Evolutionary conservation across 2,888 invertebrate species (phyloP).

Genomic region (Drosophila quinaria): DNA sequence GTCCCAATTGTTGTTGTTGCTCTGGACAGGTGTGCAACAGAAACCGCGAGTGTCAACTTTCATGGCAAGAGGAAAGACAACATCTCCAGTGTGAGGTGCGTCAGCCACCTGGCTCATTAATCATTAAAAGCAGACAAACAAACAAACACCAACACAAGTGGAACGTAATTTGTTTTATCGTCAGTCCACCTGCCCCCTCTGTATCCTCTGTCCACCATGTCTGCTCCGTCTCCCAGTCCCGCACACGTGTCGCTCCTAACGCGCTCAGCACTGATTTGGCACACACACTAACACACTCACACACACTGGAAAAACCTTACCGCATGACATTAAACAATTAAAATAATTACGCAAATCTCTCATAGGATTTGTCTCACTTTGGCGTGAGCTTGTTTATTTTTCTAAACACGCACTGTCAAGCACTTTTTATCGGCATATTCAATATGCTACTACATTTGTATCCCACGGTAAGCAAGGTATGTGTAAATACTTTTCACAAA

Average conservation of each 20-base stretch:
- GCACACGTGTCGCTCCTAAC: conserved; percentile 38
- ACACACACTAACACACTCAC: conserved; percentile 12
- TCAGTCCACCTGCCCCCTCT: conserved; percentile 34
- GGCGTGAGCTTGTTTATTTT: conserved; percentile 39
- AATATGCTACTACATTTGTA: background rate
- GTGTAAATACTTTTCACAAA: too few species aligned
- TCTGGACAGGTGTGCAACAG: conserved; percentile 30
- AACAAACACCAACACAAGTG: conserved; percentile 58
- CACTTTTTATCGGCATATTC: background rate
- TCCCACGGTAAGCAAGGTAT: too few species aligned
- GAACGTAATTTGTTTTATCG: conserved; percentile 72
- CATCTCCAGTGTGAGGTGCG: conserved; percentile 32
- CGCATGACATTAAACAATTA: conserved; percentile 82
- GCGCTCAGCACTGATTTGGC: conserved; percentile 55
- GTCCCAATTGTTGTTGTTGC: conserved; percentile 17
- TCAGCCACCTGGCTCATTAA: conserved; percentile 64
- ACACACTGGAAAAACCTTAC: conserved; percentile 56
- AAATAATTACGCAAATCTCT: conserved; percentile 79
- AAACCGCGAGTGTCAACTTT: conserved; percentile 65
- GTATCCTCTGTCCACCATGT: background rate
- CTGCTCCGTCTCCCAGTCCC: conserved; percentile 2
- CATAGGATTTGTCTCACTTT: conserved; percentile 73
- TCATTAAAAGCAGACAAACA: conserved; percentile 67
- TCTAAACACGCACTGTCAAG: conserved; percentile 7
- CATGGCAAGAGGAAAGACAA: conserved; percentile 26